Evolutionary conservation across 2,888 invertebrate genomes (phyloP).

Genomic region (Coleophora flavipennella): DNA sequence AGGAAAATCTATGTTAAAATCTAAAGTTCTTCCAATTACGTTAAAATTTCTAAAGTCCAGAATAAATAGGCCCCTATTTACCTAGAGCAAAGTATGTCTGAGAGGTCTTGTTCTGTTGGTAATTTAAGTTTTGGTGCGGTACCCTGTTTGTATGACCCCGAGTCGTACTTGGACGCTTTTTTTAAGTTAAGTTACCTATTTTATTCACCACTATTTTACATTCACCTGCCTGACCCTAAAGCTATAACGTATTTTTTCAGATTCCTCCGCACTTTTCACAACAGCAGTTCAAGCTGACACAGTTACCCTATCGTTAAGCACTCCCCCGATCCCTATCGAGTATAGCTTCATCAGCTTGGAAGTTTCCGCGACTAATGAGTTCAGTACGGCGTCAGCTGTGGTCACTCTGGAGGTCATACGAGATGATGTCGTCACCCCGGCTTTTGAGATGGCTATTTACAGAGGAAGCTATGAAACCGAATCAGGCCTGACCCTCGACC

Average conservation of each 20-base stretch:
- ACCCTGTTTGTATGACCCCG: no score
- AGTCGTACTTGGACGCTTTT: no score
- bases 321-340: slow-evolving; percentile 3
- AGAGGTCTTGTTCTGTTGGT: no score
- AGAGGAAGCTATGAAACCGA: slow-evolving; percentile 30
- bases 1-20: no score
- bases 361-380: slow-evolving; percentile 29
- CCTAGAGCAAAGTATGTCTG: no score
- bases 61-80: no score
- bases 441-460: slow-evolving; percentile 38
- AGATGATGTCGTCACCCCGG: slow-evolving; percentile 41
- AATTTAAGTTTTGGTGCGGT: no score
- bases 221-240: no score
- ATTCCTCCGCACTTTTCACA: slow-evolving; percentile 28
- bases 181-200: no score
- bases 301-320: slow-evolving; percentile 33
- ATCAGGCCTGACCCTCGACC: slow-evolving; percentile 29
- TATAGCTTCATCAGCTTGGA: slow-evolving; percentile 34
- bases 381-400: slow-evolving; percentile 27
- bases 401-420: slow-evolving; percentile 45
- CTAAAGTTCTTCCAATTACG: no score
- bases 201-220: no score
- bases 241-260: slow-evolving; percentile 28
- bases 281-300: slow-evolving; percentile 22
- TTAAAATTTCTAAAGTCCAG: no score